Base-by-base conservation (phyloP, 64 coral and sea anemone species). In the Hydrozoanthus tunicans region DNA sequence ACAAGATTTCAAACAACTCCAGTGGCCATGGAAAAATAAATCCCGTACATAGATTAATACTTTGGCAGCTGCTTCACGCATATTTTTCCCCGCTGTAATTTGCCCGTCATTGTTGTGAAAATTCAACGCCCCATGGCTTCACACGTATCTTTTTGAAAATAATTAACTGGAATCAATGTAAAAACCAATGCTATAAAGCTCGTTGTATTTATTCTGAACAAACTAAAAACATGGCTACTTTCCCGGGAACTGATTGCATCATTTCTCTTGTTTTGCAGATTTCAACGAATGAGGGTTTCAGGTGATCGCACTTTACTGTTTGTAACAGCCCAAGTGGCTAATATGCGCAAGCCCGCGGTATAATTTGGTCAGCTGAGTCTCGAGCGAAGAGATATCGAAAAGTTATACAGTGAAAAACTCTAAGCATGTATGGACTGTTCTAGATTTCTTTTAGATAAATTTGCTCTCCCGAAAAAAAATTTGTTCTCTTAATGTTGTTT, bases 81-180 rank as follows among this genome's bases (percentile, higher is more conserved):
- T 51, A 17, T 74, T 13, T 73, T 62, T 88, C 84, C 74, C 23
- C 10, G 54, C 53, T 73, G 66, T 73, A 88, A 88, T 88, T 75
- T 74, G 25, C 4, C 81, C 3, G 53, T 88, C 55, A 88, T 88
- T 88, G 84, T 88, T 53, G 25, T 54, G 54, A 3, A 1, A 65
- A 27, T 12, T 11, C 56, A 74, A 75, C 56, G 24, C 56, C 84
- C 84, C 56, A 56, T 74, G 23, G 84, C 9, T 74, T 14, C 9
- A 6, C 5, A 4, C 68, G 84, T 88, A 88, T 88, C 84, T 55
- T 88, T 88, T 88, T 73, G 17, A 57, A 59, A 75, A 54, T 88
- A 88, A 88, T 88, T 88, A 88, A 88, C 84, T 58, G 11, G 12
- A 56, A 58, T 55, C 69, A 9, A 88, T 59, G 58, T 59, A 17